Evolutionary conservation across 2,888 invertebrate species (phyloP), one percentile per base, ranked within the genome.

Genomic region (Ctenicera cuprea): DNA sequence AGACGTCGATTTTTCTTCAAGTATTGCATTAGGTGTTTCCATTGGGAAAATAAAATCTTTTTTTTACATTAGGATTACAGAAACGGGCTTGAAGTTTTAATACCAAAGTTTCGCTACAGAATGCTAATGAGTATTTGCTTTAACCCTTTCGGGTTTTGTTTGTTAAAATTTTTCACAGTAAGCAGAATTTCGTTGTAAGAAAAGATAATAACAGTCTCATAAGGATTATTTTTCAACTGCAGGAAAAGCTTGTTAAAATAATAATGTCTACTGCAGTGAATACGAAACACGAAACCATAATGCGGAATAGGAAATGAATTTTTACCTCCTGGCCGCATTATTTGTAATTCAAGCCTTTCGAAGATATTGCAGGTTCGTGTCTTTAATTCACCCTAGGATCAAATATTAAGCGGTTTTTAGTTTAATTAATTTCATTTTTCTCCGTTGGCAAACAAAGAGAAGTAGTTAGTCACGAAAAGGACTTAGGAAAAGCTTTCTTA

Each of bases 381-480:
- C 30, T 59, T 22, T 38, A 38, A 59, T 59, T 54, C 16, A 14
- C 14, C 26, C 14, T 4, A 48, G 18, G 18, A 37, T 59, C 33
- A 38, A 59, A 59, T 18, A 38, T 59, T 59, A 38, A 37, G 38
- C 59, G 62, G 33, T 45, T 45, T 26, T 62, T 62, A 45, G 14
- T 45, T 62, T 43, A 62, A 62, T 62, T 62, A 45, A 45, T 45
- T 45, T 22, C 43, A 43, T 62, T 62, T 59, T 59, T 59, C 37
- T 37, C 8, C 3, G 22, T n/a, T 3, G 3, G 14, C 11, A 45
- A 68, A 76, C 67, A 73, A 73, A 75, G 69, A 65, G 63, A 71
- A 76, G 76, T 74, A 73, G 75, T 75, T 74, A 74, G 75, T 76
- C 76, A 76, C 73, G 75, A 59, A 74, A 62, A 14, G 67, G 22